A percentile compares a stretch with the other conserved stretches of the same genome.
Evolutionary conservation across 2,797 vertebrate species (phyloP).

Genomic region (Chaenodraco wilsoni): DNA sequence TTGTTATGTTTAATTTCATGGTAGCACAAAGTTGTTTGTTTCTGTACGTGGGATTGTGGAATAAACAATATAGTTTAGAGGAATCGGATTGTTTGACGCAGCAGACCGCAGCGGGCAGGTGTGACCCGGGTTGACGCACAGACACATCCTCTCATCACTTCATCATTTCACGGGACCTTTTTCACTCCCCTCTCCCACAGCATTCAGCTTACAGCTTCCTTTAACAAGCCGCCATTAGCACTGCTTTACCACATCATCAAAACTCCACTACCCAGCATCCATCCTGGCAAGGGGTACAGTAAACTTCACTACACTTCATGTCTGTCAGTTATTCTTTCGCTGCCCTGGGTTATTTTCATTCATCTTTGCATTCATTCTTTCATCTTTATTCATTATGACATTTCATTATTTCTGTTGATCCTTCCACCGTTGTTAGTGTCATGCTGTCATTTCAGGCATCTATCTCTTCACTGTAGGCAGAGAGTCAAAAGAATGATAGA

Average conservation of each 20-base stretch:
- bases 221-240: constrained; percentile 77
- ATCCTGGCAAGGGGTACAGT: constrained; percentile 82
- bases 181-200: constrained; percentile 83
- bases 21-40: neutral
- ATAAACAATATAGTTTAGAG: constrained; percentile 1
- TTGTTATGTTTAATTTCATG: neutral
- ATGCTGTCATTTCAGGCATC: neutral
- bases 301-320: constrained; percentile 68
- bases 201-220: constrained; percentile 81
- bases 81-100: neutral
- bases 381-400: neutral
- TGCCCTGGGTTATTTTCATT: constrained; percentile 24
- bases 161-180: constrained; percentile 73
- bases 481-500: neutral
- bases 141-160: constrained; percentile 48
- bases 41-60: constrained; percentile 7
- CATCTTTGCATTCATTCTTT: constrained; percentile 11
- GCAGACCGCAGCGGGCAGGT: constrained; percentile 3
- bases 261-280: constrained; percentile 70
- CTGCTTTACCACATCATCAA: constrained; percentile 77
- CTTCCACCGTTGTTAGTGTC: neutral
- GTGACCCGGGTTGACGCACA: neutral
- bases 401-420: neutral
- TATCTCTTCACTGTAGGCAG: neutral
- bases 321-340: constrained; percentile 22